phyloP scores from a whole-genome alignment of 2,888 invertebrate genomes.

The Aphidius colemani region DNA sequence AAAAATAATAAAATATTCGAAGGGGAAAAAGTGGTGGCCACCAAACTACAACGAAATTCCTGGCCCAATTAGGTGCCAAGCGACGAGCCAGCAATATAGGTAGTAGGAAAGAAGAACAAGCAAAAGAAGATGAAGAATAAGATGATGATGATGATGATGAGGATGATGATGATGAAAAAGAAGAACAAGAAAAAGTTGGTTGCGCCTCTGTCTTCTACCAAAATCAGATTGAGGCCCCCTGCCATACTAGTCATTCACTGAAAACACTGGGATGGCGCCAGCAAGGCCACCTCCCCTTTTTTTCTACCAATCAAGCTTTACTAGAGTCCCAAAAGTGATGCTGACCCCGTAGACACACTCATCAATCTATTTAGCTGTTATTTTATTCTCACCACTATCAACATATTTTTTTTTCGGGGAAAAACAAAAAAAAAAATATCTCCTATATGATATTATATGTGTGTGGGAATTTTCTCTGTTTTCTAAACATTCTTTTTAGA shows the following conservation, averaged over 20 bases:
- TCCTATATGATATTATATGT: neutral
- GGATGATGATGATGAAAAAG: slow-evolving; percentile 4
- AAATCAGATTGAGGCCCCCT: slow-evolving; percentile 28
- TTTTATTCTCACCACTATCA: neutral
- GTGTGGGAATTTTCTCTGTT: too few species aligned
- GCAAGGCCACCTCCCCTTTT: slow-evolving; percentile 2
- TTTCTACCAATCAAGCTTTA: neutral
- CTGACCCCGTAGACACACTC: too few species aligned
- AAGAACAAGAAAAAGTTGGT: slow-evolving; percentile 34
- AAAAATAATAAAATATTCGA: slow-evolving; percentile 9
- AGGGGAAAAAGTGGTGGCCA: slow-evolving; percentile 32
- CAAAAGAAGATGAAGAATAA: slow-evolving; percentile 12
- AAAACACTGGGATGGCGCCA: slow-evolving; percentile 43
- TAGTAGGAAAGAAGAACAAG: slow-evolving; percentile 31
- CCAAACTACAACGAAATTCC: slow-evolving; percentile 44
- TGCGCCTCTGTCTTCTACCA: slow-evolving; percentile 19
- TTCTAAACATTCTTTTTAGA: too few species aligned
- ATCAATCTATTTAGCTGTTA: neutral
- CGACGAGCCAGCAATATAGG: slow-evolving; percentile 27
- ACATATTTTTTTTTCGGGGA: slow-evolving; percentile 12
- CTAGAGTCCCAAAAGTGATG: neutral
- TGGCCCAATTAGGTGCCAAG: slow-evolving; percentile 49
- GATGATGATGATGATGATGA: slow-evolving; percentile 6
- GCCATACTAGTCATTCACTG: slow-evolving; percentile 54
- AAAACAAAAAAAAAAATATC: neutral